Conservation (phyloP, 2,113 vertebrate species). For the Bucco capensis region DNA sequence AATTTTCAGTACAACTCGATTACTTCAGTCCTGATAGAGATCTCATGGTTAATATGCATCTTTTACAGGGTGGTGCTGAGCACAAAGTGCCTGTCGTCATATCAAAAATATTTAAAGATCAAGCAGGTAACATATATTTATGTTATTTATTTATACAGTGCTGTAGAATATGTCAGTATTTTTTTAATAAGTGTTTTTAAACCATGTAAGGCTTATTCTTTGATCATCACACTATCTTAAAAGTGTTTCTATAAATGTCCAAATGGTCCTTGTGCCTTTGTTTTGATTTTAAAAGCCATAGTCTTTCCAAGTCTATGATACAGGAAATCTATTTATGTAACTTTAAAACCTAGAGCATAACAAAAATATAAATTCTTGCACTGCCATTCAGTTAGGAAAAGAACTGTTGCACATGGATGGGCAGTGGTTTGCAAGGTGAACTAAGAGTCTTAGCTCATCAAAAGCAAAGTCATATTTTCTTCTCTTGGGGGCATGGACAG, state of each 20-base stretch:
- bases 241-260: not conserved
- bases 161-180: not conserved
- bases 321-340: not conserved
- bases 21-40: not conserved
- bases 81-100: slow-evolving; percentile 93
- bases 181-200: not conserved
- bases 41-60: not conserved
- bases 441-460: not conserved
- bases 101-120: slow-evolving; percentile 94
- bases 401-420: fast-evolving
- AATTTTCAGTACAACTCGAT: not conserved
- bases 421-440: not conserved
- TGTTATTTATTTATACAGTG: not conserved
- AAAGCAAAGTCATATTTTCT: not conserved
- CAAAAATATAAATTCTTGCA: not conserved
- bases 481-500: not conserved
- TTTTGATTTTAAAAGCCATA: not conserved
- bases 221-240: not conserved
- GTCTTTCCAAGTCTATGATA: not conserved
- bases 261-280: not conserved
- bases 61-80: slow-evolving; percentile 89
- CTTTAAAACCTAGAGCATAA: not conserved
- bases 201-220: not conserved
- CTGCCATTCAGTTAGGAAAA: not conserved
- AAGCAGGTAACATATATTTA: slow-evolving; percentile 83